A percentile compares a stretch with the other conserved stretches of the same genome.
phyloP scores from a whole-genome alignment of 2,888 invertebrate species.

The Aproaerema taeniolella region DNA sequence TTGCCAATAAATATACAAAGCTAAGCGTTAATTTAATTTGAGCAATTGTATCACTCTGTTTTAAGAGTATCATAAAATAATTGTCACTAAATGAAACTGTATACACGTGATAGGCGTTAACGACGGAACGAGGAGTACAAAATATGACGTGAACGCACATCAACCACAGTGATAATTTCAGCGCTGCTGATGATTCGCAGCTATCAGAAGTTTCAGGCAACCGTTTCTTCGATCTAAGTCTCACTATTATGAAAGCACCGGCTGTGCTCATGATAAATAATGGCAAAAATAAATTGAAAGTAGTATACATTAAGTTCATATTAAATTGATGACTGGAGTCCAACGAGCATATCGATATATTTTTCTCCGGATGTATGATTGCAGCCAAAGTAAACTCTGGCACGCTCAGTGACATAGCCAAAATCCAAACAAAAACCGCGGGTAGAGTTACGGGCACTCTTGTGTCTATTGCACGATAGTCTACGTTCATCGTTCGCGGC shows the following conservation, averaged over 20 bases:
- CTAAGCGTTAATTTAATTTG: constrained; percentile 42
- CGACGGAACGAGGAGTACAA: constrained; percentile 53
- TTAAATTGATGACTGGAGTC: constrained; percentile 67
- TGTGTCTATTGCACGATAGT: constrained; percentile 64
- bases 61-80: constrained; percentile 31
- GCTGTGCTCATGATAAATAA: constrained; percentile 45
- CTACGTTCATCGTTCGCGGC: constrained; percentile 71
- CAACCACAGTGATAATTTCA: constrained; percentile 58
- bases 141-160: constrained; percentile 46
- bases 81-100: constrained; percentile 33
- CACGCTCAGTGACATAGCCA: constrained; percentile 76
- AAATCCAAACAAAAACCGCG: constrained; percentile 75
- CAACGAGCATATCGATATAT: constrained; percentile 63
- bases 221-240: constrained; percentile 44
- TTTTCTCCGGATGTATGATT: constrained; percentile 51
- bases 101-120: constrained; percentile 47
- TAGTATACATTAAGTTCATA: constrained; percentile 55
- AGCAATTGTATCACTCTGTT: constrained; percentile 31
- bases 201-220: constrained; percentile 29
- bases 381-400: constrained; percentile 77
- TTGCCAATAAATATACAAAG: constrained; percentile 39
- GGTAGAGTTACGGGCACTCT: constrained; percentile 71
- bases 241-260: constrained; percentile 41
- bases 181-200: constrained; percentile 42
- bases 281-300: constrained; percentile 60